Percentiles rank a stretch among this genome's conserved stretches.
phyloP scores from a whole-genome alignment of 2,113 vertebrate species.

The Probosciger aterrimus region DNA sequence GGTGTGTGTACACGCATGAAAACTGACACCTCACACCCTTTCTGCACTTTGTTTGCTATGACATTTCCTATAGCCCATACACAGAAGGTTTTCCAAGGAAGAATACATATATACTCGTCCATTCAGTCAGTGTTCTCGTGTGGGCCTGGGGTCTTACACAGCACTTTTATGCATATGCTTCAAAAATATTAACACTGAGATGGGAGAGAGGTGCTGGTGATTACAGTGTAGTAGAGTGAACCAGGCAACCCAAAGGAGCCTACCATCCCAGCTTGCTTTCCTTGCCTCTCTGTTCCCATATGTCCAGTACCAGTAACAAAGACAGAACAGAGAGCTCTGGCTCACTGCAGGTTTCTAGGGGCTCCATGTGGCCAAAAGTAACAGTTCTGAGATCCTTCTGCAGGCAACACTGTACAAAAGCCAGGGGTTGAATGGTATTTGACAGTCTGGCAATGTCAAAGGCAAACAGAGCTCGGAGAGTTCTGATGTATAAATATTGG shows the following conservation, averaged over 20 bases:
- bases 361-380: neutral
- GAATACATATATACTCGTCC: fast-evolving
- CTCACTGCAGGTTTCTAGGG: neutral
- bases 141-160: neutral
- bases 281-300: neutral
- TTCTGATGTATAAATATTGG: neutral
- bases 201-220: neutral
- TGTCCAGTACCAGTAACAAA: neutral
- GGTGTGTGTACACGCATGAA: neutral
- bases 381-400: neutral
- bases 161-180: neutral
- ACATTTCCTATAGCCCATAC: neutral
- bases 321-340: neutral
- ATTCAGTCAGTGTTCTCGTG: neutral
- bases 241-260: neutral
- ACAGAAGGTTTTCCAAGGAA: neutral
- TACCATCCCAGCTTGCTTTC: neutral
- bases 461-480: neutral
- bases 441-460: neutral
- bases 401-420: neutral
- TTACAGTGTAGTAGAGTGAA: neutral
- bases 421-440: neutral
- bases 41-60: neutral
- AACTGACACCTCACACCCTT: neutral
- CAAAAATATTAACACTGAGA: neutral